Evolutionary conservation across 2,113 vertebrate genomes (phyloP), one percentile per base, ranked within the genome.

Genomic region (Microtus montanus): DNA sequence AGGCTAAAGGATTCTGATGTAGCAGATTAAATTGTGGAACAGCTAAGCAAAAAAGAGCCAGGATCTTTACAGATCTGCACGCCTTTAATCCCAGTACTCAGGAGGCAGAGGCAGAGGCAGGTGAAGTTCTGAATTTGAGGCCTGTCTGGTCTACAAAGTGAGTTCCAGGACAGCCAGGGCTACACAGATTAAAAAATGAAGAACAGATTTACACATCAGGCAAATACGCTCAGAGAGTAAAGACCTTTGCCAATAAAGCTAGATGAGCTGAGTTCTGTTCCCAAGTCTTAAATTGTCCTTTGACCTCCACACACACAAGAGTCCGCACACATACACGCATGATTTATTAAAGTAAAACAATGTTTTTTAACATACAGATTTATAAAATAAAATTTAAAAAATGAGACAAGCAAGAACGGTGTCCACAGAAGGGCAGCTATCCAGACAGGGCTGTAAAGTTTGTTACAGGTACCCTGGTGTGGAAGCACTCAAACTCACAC

Each of bases 151-250:
- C 66, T 68, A 68, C 30, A 33, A 11, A 66, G 63, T 19, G 7
- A 70, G n/a, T 73, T 73, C 35, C 8, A 73, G 35, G 70, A 71
- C 35, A 71, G 70, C 17, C 17, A 71, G 17, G 7, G 9, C 70
- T 73, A 22, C 70, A 71, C 66, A 68, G 66, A 68, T 13, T 35
- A 35, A 64, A 64, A 64, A 64, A 64, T 26, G 3, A 26, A 63
- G 61, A 93, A 94, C 26, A 93, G 61, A 92, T 41, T 85, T 61
- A 92, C 41, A 93, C 71, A 26, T 83, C 64, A 94, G 58, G 86
- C 80, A 93, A 88, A 71, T 15, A 19, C 7, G 7, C 7, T 71
- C 35, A 35, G 15, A 35, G 33, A n/a, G 70, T n/a, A n/a, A n/a
- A 71, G 35, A n/a, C 70, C 70, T 71, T 71, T 71, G 70, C 17